Percentiles rank a stretch among this genome's conserved stretches.
Evolutionary conservation across 2,797 vertebrate species (phyloP).

Genomic region (Anomalospiza imberbis): DNA sequence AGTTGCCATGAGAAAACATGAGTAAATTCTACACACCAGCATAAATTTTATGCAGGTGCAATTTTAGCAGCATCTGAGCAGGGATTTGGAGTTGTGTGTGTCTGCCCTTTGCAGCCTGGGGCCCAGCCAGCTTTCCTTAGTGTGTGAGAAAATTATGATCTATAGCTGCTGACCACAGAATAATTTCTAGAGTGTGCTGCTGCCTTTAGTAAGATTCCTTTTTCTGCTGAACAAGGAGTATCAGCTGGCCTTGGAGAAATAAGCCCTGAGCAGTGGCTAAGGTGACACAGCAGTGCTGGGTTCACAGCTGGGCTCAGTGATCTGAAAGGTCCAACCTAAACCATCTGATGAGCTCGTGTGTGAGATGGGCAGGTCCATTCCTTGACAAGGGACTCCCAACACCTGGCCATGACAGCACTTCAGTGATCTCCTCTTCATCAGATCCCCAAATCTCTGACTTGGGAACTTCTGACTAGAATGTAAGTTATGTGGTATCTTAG

Average conservation of each 20-base stretch:
- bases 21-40: neutral
- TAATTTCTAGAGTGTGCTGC: rapidly evolving
- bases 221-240: neutral
- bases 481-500: neutral
- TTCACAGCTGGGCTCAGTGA: neutral
- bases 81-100: neutral
- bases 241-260: neutral
- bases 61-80: neutral
- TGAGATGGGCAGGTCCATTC: neutral
- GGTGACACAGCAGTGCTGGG: neutral
- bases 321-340: neutral
- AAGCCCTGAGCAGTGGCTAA: neutral
- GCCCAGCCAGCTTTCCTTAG: neutral
- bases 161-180: neutral
- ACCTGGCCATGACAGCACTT: neutral
- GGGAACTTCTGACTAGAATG: neutral
- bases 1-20: neutral
- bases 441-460: neutral
- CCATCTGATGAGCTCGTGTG: too few species aligned
- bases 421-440: neutral
- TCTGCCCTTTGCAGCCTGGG: neutral
- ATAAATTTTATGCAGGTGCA: neutral
- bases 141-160: neutral
- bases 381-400: neutral
- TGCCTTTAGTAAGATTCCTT: neutral